Evolutionary conservation across 1,140 invertebrate genomes (phyloP).

Genomic region (Ylistrum balloti): DNA sequence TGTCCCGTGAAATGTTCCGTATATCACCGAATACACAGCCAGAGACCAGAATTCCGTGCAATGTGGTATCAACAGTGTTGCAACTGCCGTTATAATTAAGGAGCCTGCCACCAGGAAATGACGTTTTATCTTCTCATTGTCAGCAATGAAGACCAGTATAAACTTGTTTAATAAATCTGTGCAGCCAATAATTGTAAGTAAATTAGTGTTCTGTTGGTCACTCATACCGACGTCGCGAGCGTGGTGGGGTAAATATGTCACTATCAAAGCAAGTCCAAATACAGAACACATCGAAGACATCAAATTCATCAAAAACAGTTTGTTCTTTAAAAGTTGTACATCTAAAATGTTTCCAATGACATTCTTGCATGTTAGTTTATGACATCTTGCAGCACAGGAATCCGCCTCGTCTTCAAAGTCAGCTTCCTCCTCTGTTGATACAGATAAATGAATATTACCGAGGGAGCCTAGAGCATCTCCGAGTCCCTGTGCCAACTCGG

Average conservation of each 20-base stretch:
- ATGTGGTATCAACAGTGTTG: background rate
- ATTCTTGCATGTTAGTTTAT: conserved; percentile 48
- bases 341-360: conserved; percentile 52
- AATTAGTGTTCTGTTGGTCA: conserved; percentile 57
- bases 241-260: conserved; percentile 67
- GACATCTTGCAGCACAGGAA: background rate
- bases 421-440: background rate
- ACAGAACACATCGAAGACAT: conserved; percentile 60
- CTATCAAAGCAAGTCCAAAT: conserved; percentile 58
- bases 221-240: conserved; percentile 63
- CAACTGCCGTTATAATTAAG: conserved; percentile 47
- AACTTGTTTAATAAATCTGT: conserved; percentile 66
- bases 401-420: background rate
- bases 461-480: conserved; percentile 19
- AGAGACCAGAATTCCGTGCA: conserved; percentile 44
- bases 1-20: conserved; percentile 42
- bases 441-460: background rate
- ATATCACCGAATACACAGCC: conserved; percentile 6
- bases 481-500: conserved; percentile 7
- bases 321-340: conserved; percentile 64
- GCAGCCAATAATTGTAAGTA: conserved; percentile 66
- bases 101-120: conserved; percentile 58
- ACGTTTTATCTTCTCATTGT: conserved; percentile 58
- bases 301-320: conserved; percentile 64
- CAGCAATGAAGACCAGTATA: conserved; percentile 58